phyloP scores from a whole-genome alignment of 2,113 vertebrate genomes.

The Camelus dromedarius region DNA sequence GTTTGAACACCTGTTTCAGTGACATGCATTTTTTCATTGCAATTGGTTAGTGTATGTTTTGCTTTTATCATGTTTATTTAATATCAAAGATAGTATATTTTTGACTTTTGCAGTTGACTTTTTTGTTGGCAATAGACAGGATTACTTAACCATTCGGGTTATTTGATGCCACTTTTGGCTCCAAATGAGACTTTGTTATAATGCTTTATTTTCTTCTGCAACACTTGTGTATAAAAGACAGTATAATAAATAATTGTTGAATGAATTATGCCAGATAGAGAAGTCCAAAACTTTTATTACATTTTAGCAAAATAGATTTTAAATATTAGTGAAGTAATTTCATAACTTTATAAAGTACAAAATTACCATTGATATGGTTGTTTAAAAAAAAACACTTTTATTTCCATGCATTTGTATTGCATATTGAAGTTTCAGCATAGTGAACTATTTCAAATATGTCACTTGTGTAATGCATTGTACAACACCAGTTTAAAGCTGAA shows the following conservation, averaged over 20 bases:
- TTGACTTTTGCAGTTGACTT: background rate
- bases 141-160: background rate
- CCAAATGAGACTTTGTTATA: background rate
- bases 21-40: background rate
- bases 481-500: constrained; percentile 53
- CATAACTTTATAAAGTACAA: background rate
- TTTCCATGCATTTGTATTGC: background rate
- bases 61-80: background rate
- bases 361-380: background rate
- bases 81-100: constrained; percentile 2
- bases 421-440: background rate
- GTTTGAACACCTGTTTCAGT: background rate
- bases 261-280: background rate
- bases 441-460: background rate
- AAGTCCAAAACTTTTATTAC: background rate
- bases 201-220: constrained; percentile 27
- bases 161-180: background rate
- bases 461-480: constrained; percentile 22
- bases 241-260: constrained; percentile 16
- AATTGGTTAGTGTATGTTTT: background rate
- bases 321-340: constrained; percentile 19
- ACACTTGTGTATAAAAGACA: background rate
- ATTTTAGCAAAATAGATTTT: constrained; percentile 25
- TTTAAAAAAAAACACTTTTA: background rate
- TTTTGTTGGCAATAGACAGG: constrained; percentile 16